phyloP scores from a whole-genome alignment of 2,888 invertebrate species.

The Tipula unca region DNA sequence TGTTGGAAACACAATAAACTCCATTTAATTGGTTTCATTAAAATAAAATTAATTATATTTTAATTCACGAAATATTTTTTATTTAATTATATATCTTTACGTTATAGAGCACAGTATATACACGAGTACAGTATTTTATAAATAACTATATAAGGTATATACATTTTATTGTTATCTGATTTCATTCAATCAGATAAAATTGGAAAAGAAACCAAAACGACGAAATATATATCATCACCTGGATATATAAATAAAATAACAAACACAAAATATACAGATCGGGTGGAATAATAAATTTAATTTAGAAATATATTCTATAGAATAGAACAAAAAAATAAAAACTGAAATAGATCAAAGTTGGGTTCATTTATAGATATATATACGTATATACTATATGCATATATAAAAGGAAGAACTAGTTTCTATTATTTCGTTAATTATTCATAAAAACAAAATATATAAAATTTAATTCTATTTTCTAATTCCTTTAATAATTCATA shows the following conservation, averaged over 20 bases:
- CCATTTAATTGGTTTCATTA: not conserved
- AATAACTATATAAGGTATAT: not conserved
- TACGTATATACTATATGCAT: not conserved
- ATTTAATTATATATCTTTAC: not conserved
- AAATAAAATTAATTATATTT: not conserved
- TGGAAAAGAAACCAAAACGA: not conserved
- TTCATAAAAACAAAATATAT: not conserved
- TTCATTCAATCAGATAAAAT: not conserved
- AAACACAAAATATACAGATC: not conserved
- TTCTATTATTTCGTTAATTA: not conserved
- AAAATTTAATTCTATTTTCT: not conserved
- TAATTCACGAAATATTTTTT: conserved; percentile 1
- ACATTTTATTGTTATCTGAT: not conserved
- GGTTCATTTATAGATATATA: not conserved
- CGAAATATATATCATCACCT: conserved; percentile 14
- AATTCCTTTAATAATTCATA: not conserved
- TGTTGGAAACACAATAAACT: not conserved
- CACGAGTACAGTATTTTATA: not conserved
- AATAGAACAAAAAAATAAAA: not conserved
- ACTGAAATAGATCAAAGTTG: not conserved
- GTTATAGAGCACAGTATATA: not conserved
- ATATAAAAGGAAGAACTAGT: not conserved
- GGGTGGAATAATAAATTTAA: conserved; percentile 8
- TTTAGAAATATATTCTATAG: not conserved
- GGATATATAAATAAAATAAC: not conserved